Conservation (phyloP, 2,113 vertebrate genomes). For the Oreochromis spilurus region DNA sequence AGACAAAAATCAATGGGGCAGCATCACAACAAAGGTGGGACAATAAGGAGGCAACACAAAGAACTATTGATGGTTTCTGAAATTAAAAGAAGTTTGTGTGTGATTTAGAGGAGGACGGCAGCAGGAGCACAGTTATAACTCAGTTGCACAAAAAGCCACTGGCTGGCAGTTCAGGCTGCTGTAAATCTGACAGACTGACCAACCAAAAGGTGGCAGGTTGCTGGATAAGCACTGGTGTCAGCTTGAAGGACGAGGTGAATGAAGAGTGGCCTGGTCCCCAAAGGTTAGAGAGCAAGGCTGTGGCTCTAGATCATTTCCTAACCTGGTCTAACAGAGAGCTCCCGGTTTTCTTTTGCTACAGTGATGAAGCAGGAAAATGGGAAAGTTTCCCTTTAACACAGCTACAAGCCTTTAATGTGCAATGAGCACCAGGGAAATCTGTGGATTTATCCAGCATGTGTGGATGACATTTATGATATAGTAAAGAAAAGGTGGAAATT, state of each 20-base stretch:
- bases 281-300: not conserved
- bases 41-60: not conserved
- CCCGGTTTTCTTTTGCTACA: not conserved
- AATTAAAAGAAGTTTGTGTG: not conserved
- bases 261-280: not conserved
- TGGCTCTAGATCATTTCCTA: not conserved
- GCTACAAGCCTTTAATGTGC: not conserved
- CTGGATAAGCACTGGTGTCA: conserved; percentile 22
- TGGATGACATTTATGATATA: not conserved
- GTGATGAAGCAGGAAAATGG: not conserved
- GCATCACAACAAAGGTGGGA: not conserved
- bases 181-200: conserved; percentile 21
- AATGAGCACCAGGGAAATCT: not conserved
- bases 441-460: not conserved
- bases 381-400: not conserved
- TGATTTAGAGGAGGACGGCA: not conserved
- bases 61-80: not conserved
- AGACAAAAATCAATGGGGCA: not conserved
- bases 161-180: not conserved
- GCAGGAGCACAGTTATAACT: conserved; percentile 6
- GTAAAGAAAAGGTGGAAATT: not conserved
- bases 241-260: not conserved
- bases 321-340: not conserved
- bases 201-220: not conserved
- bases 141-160: conserved; percentile 18